A percentile compares a stretch with the other conserved stretches of the same genome.
Evolutionary conservation across 2,113 vertebrate species (phyloP).

Genomic region (Lanius ludovicianus): DNA sequence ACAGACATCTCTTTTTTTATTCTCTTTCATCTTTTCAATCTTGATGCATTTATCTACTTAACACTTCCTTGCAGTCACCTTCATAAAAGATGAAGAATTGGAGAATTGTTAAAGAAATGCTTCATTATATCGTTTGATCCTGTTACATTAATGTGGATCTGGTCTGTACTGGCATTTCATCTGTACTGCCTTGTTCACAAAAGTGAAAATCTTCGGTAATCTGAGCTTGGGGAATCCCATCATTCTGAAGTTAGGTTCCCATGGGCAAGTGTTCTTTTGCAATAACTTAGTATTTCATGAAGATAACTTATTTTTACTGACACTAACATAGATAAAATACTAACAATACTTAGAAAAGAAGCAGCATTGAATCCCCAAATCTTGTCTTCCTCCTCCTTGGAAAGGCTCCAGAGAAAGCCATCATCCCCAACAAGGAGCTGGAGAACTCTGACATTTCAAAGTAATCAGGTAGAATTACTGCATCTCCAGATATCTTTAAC

Average conservation of each 20-base stretch:
- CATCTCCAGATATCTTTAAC: neutral
- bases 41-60: neutral
- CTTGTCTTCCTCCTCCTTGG: neutral
- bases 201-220: neutral
- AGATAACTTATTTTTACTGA: neutral
- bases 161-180: neutral
- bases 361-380: neutral
- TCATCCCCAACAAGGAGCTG: neutral
- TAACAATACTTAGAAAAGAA: neutral
- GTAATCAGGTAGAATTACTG: slow-evolving; percentile 4
- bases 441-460: neutral
- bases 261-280: neutral
- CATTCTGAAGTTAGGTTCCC: neutral
- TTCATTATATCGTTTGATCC: accelerated
- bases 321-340: neutral
- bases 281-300: neutral
- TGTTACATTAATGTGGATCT: neutral
- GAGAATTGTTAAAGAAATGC: neutral
- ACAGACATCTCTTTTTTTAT: neutral
- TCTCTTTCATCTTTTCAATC: neutral
- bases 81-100: neutral
- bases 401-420: neutral
- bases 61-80: neutral
- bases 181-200: neutral
- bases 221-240: neutral